A percentile compares a stretch with the other conserved stretches of the same genome.
Conservation (phyloP, 2,797 vertebrate species). For the Holocentrus rufus region DNA sequence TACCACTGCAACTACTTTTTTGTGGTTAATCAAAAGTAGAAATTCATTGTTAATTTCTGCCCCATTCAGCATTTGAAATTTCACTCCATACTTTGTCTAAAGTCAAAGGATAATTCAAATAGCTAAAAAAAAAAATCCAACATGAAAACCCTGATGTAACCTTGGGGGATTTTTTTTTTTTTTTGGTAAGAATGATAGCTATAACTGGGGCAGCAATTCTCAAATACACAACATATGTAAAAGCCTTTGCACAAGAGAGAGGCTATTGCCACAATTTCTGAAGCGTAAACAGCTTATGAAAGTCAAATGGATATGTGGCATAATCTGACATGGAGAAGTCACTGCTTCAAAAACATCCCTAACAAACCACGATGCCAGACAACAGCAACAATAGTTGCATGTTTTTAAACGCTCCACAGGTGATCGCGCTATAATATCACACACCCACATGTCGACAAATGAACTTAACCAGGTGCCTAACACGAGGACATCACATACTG, state of each 20-base stretch:
- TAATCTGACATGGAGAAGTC: slow-evolving; percentile 84
- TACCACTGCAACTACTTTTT: slow-evolving; percentile 15
- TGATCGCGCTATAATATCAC: slow-evolving; percentile 55
- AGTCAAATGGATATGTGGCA: slow-evolving; percentile 88
- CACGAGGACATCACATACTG: not conserved
- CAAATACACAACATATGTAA: slow-evolving; percentile 85
- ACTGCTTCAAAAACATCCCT: slow-evolving; percentile 83
- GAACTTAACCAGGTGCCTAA: slow-evolving; percentile 57
- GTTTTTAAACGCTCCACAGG: slow-evolving; percentile 76
- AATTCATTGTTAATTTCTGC: slow-evolving; percentile 19
- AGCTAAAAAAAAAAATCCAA: slow-evolving; percentile 48
- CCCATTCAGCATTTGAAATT: slow-evolving; percentile 40
- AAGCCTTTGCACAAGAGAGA: slow-evolving; percentile 81
- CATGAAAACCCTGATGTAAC: slow-evolving; percentile 71
- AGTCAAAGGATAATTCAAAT: slow-evolving; percentile 62
- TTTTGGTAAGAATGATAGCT: slow-evolving; percentile 75
- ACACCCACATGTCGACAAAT: slow-evolving; percentile 23
- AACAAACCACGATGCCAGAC: slow-evolving; percentile 78
- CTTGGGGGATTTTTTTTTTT: slow-evolving; percentile 53
- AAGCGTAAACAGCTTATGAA: slow-evolving; percentile 88
- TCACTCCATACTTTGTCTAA: slow-evolving; percentile 38
- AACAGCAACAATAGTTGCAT: slow-evolving; percentile 66
- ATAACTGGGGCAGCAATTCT: slow-evolving; percentile 78
- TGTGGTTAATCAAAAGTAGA: slow-evolving; percentile 18
- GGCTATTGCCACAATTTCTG: slow-evolving; percentile 83